phyloP scores from a whole-genome alignment of 92 coral and sea anemone genomes.

The Epizoanthus fatuus region DNA sequence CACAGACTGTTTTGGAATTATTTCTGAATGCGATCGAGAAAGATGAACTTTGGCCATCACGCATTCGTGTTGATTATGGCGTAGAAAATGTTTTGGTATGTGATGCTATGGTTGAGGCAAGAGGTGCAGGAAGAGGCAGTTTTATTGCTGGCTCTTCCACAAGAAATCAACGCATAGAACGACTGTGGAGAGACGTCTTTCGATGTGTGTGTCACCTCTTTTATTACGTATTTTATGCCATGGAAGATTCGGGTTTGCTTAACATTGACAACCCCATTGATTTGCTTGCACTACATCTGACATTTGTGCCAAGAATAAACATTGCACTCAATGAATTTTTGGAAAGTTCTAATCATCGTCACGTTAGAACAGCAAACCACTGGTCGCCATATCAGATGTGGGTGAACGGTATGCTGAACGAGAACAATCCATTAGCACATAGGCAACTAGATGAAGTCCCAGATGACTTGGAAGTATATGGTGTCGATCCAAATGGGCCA shows the following conservation, averaged over 20 bases:
- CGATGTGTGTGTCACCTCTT: conserved; percentile 40
- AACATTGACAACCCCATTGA: conserved; percentile 34
- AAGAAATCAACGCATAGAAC: conserved; percentile 61
- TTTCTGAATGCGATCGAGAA: conserved; percentile 56
- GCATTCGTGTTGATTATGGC: conserved; percentile 51
- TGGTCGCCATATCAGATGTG: conserved; percentile 62
- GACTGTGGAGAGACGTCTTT: conserved; percentile 67
- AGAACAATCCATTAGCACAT: conserved; percentile 51
- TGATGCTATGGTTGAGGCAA: conserved; percentile 52
- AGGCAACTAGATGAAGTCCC: conserved; percentile 49
- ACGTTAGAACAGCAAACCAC: conserved; percentile 38
- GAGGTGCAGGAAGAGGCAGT: conserved; percentile 63
- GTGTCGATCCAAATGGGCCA: conserved; percentile 44
- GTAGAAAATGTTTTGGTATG: conserved; percentile 62
- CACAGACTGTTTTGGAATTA: conserved; percentile 61
- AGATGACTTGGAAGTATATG: conserved; percentile 46
- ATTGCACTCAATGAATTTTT: conserved; percentile 48
- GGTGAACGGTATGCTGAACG: conserved; percentile 49
- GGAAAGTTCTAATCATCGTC: conserved; percentile 48
- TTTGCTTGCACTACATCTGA: conserved; percentile 41
- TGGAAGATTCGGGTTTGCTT: conserved; percentile 57
- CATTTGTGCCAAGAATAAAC: conserved; percentile 48
- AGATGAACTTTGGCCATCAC: conserved; percentile 57
- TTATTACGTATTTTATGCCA: conserved; percentile 57
- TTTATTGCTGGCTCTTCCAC: conserved; percentile 68